Percentiles rank a stretch among this genome's conserved stretches.
Conservation (phyloP, 2,888 invertebrate genomes). For the Tigriopus californicus region DNA sequence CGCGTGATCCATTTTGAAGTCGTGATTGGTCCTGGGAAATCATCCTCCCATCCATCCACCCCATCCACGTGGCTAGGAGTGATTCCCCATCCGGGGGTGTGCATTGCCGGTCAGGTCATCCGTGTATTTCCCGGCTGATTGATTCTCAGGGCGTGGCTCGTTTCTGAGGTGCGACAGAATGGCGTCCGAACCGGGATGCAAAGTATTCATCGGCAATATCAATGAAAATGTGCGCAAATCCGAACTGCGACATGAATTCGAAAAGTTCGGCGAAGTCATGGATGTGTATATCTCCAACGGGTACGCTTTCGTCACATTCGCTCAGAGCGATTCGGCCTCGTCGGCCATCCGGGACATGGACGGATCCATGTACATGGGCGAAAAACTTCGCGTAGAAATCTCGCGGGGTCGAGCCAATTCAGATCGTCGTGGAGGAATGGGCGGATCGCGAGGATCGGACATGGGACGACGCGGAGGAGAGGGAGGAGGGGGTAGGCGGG, state of each 20-base stretch:
- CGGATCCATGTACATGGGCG: background rate
- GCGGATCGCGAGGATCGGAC: too few species aligned
- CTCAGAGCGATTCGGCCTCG: background rate
- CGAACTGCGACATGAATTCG: background rate
- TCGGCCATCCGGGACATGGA: background rate
- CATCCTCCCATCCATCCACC: too few species aligned
- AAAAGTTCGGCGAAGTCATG: background rate
- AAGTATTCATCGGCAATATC: slow-evolving; percentile 1
- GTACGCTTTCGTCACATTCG: background rate
- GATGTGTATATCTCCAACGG: background rate
- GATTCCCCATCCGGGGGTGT: too few species aligned
- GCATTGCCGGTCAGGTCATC: too few species aligned
- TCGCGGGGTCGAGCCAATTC: background rate
- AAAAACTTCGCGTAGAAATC: background rate
- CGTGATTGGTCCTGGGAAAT: background rate
- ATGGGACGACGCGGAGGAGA: too few species aligned
- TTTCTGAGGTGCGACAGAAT: background rate
- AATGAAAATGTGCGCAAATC: background rate
- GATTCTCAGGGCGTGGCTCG: too few species aligned
- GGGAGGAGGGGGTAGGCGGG: too few species aligned
- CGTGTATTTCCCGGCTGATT: too few species aligned
- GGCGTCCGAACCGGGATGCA: background rate
- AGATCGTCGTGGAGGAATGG: background rate
- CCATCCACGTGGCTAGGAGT: too few species aligned
- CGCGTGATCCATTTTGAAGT: background rate